These are phyloP conservation scores for Clitarchus hookeri DNA, from an alignment of 2,888 invertebrate genomes.

Conservation along the genomic window DNA sequence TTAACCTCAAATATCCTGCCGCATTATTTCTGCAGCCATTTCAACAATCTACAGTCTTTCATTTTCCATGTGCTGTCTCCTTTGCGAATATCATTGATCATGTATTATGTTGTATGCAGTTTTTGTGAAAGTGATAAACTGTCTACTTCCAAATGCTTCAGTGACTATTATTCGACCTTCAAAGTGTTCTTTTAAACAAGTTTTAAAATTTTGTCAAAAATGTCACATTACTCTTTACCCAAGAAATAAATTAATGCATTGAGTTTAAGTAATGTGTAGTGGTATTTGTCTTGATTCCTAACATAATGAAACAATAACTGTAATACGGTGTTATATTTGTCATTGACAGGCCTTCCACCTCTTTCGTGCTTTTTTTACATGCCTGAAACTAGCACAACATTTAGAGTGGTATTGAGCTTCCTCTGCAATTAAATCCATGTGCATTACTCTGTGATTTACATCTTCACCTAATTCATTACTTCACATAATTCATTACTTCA, in stretches of 20 bases:
- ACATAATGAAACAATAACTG: background rate
- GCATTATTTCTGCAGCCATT: background rate
- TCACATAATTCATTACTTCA: too few relatives aligned
- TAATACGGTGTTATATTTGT: too few relatives aligned
- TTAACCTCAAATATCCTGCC: background rate
- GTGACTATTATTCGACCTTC: background rate
- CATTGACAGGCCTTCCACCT: too few relatives aligned
- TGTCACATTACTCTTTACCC: background rate
- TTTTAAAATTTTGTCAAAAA: background rate
- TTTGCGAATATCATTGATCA: background rate
- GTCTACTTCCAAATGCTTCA: slow-evolving; percentile 11
- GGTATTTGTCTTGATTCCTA: background rate
- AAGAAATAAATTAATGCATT: background rate
- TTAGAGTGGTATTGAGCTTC: too few relatives aligned
- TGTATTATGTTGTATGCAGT: background rate
- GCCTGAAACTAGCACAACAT: too few relatives aligned
- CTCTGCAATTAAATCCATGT: too few relatives aligned
- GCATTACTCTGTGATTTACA: too few relatives aligned
- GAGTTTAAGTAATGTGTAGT: background rate
- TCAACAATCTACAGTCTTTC: background rate
- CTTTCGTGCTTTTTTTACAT: too few relatives aligned
- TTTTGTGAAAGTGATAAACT: background rate
- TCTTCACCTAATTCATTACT: too few relatives aligned
- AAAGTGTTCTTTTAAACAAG: background rate
- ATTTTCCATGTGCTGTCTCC: background rate